Percentiles rank a stretch among this genome's conserved stretches.
Conservation (phyloP, 2,888 invertebrate genomes). For the Cephus sareptanus region DNA sequence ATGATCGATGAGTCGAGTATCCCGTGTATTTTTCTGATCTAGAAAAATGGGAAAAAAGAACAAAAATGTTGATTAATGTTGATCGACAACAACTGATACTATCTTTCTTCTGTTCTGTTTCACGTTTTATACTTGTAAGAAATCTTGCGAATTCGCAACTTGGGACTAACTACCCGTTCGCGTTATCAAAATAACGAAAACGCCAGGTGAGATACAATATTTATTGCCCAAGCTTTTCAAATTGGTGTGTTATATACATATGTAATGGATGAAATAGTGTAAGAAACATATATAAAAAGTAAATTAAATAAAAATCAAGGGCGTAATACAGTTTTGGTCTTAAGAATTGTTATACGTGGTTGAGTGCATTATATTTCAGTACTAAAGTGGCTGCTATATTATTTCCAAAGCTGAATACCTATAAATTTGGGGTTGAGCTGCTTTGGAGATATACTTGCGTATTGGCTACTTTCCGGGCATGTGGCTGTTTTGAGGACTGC, state of each 20-base stretch:
- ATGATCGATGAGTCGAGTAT: neutral
- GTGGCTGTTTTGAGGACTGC: no score
- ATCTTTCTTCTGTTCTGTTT: neutral
- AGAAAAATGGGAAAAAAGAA: neutral
- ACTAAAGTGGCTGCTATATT: neutral
- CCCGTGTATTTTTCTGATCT: neutral
- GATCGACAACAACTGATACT: neutral
- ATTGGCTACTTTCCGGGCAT: no score
- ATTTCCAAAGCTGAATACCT: neutral
- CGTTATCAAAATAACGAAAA: no score
- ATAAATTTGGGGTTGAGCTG: no score
- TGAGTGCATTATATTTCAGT: neutral
- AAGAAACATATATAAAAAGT: no score
- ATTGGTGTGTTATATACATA: no score
- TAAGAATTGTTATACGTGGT: neutral
- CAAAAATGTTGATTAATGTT: neutral
- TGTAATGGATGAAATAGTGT: no score
- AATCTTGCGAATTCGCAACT: neutral
- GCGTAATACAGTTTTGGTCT: neutral
- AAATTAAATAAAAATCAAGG: no score
- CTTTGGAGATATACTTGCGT: no score
- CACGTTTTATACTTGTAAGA: neutral
- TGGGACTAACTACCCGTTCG: no score
- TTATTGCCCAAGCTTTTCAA: no score
- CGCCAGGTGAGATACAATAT: no score